These are phyloP conservation scores for Struthidea cinerea DNA, from an alignment of 2,113 vertebrate species.

Conservation along the genomic window DNA sequence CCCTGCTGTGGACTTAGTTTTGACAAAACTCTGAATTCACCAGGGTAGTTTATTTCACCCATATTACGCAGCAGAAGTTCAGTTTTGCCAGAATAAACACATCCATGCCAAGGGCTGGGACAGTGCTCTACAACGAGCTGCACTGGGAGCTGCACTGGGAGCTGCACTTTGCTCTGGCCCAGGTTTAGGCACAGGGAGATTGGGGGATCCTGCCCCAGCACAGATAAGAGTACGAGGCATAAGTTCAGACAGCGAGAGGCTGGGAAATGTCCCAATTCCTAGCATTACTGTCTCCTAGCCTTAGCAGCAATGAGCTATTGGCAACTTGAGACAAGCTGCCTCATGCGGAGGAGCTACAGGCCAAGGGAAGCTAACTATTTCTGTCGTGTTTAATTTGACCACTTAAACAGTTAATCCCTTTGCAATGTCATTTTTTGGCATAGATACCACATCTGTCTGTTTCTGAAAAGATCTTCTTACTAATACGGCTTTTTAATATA, in stretches of 20 bases:
- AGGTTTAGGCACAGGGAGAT: background rate
- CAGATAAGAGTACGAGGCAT: background rate
- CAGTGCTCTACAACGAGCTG: background rate
- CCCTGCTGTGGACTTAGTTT: background rate
- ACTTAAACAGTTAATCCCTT: slow-evolving; percentile 58
- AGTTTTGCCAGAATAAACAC: slow-evolving; percentile 20
- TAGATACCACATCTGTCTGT: slow-evolving; percentile 29
- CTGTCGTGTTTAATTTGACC: slow-evolving; percentile 57
- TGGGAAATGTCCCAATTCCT: slow-evolving; percentile 36
- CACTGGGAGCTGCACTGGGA: background rate
- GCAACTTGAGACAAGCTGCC: slow-evolving; percentile 44
- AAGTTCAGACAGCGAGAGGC: slow-evolving; percentile 5
- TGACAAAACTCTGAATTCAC: background rate
- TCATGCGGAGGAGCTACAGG: slow-evolving; percentile 28
- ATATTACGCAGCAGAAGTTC: background rate
- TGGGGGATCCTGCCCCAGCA: background rate
- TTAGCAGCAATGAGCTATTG: slow-evolving; percentile 38
- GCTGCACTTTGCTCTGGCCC: background rate
- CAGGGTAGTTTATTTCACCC: background rate
- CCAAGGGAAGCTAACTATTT: slow-evolving; percentile 54
- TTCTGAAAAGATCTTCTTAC: slow-evolving; percentile 38
- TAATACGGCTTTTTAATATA: slow-evolving; percentile 36
- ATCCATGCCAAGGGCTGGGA: background rate
- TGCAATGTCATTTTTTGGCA: slow-evolving; percentile 54
- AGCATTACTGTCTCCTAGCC: slow-evolving; percentile 10